phyloP scores from a whole-genome alignment of 2,113 vertebrate species.

The Terrapene triunguis region DNA sequence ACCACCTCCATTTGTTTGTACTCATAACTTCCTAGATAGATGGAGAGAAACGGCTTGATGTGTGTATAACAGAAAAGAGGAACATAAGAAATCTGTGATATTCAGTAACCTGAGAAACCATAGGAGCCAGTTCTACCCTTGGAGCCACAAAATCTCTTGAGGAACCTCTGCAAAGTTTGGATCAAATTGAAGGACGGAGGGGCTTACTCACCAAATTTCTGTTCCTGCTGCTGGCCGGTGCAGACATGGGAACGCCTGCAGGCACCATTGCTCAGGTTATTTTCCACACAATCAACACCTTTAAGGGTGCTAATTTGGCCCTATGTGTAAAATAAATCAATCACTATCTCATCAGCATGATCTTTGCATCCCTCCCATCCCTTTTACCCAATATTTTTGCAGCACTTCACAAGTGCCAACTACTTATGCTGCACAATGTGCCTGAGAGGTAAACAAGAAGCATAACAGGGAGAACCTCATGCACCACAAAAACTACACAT shows the following conservation, averaged over 20 bases:
- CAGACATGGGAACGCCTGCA: neutral
- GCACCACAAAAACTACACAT: neutral
- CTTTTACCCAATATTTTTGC: slow-evolving; percentile 49
- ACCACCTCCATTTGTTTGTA: neutral
- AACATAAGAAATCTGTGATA: neutral
- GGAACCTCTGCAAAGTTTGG: neutral
- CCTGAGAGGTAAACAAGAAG: slow-evolving; percentile 51
- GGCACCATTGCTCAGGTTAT: neutral
- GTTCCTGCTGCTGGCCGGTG: neutral
- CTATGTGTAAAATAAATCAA: slow-evolving; percentile 59
- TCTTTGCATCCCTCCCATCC: slow-evolving; percentile 30
- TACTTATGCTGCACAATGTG: slow-evolving; percentile 14
- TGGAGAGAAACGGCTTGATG: neutral
- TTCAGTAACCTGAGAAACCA: neutral
- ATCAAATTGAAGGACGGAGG: neutral
- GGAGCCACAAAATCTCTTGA: neutral
- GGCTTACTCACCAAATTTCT: neutral
- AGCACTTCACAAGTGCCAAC: slow-evolving; percentile 6
- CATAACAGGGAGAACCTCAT: neutral
- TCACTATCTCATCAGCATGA: neutral
- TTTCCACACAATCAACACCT: slow-evolving; percentile 40
- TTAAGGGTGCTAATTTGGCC: slow-evolving; percentile 18
- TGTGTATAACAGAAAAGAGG: neutral
- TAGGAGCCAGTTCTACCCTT: neutral
- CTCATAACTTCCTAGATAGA: neutral